Conservation (phyloP, 2,888 invertebrate species). For the Leucania comma region DNA sequence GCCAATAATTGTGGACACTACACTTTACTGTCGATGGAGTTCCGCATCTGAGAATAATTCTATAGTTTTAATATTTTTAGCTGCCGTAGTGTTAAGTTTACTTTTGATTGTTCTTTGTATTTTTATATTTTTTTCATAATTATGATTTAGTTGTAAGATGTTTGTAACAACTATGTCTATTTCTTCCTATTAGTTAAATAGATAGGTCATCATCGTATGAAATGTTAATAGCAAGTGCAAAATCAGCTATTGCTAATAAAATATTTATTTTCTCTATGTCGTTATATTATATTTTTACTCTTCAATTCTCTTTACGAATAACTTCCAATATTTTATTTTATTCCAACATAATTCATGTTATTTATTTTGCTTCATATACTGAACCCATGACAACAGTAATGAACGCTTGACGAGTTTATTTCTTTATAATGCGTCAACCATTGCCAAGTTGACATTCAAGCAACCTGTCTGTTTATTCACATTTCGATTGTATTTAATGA, state of each 20-base stretch:
- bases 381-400: slow-evolving; percentile 39
- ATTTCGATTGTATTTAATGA: slow-evolving; percentile 52
- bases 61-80: background rate
- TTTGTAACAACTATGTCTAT: no score
- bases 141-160: background rate
- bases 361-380: slow-evolving; percentile 12
- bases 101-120: background rate
- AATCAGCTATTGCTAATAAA: no score
- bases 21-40: slow-evolving; percentile 50
- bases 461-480: slow-evolving; percentile 46
- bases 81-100: background rate
- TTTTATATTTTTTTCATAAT: background rate
- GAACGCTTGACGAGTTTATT: slow-evolving; percentile 47
- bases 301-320: background rate
- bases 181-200: background rate
- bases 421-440: slow-evolving; percentile 58
- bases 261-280: no score
- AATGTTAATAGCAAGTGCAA: background rate
- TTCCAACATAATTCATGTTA: background rate
- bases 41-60: slow-evolving; percentile 47
- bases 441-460: slow-evolving; percentile 61
- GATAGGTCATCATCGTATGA: no score
- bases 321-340: background rate
- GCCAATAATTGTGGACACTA: slow-evolving; percentile 66
- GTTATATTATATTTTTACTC: background rate